Evolutionary conservation across 1,140 invertebrate species (phyloP).

Genomic region (Zophobas atratus): DNA sequence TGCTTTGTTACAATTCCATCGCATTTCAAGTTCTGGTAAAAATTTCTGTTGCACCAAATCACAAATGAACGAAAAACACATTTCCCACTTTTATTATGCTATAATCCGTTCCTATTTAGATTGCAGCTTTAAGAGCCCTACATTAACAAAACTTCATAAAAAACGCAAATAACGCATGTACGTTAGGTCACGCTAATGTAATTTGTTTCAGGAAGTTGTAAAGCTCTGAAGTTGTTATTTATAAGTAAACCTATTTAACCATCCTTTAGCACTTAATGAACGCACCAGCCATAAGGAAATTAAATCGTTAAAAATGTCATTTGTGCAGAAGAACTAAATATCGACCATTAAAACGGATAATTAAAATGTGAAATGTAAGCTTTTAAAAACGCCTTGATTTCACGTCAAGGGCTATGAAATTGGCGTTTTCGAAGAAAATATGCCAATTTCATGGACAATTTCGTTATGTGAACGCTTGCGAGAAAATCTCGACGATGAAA

Average conservation of each 20-base stretch:
- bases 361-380: not conserved
- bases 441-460: slow-evolving; percentile 28
- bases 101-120: too few species aligned
- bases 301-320: slow-evolving; percentile 4
- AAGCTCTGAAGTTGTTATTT: slow-evolving; percentile 6
- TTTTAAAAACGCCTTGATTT: slow-evolving; percentile 5
- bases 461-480: slow-evolving; percentile 5
- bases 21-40: too few species aligned
- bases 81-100: too few species aligned
- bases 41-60: too few species aligned
- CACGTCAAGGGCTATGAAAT: not conserved
- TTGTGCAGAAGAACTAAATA: not conserved
- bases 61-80: too few species aligned
- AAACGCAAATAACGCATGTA: too few species aligned
- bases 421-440: slow-evolving; percentile 11
- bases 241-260: not conserved
- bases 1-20: too few species aligned
- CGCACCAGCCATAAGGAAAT: not conserved
- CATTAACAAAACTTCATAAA: too few species aligned
- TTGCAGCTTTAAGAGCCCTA: too few species aligned
- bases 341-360: not conserved
- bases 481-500: slow-evolving; percentile 24
- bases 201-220: slow-evolving; percentile 21
- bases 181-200: not conserved
- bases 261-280: not conserved